Base-by-base conservation (phyloP, 2,888 invertebrate genomes). In the Callimorpha dominula region DNA sequence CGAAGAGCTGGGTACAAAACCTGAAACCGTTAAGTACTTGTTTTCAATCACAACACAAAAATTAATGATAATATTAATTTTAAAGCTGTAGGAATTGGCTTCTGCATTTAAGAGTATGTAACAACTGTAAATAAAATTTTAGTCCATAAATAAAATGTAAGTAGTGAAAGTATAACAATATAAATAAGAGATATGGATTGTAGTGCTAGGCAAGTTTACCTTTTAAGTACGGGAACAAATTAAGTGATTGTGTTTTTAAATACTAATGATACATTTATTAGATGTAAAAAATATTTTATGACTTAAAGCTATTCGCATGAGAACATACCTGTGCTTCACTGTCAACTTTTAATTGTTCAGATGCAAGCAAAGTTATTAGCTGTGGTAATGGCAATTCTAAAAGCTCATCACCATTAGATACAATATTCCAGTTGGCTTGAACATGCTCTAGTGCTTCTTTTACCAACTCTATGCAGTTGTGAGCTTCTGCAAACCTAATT, bases 311-410 rank as follows among this genome's bases (percentile, higher is more conserved):
- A 75, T 46, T 72, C 66, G 73, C 71, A 74, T 72, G 31, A 62
- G 63, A 72, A 71, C 74, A 71, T 84, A 98, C 98, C 97, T 99
- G 98, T 87, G 97, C 97, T 96, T 99, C 99, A 80, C 97, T 97
- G 89, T 99, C 98, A 71, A 99, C 98, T 89, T 97, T 97, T 72
- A 99, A 96, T 89, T 98, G 96, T 94, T 99, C 99, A 77, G 98
- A 98, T 82, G 97, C 97, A 70, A 99, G 94, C 83, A 99, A 96
- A 82, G 97, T 97, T 75, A 97, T 96, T 70, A 99, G 94, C 87
- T 97, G 96, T 81, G 97, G 97, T 87, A 98, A 97, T 43, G 98
- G 98, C 78, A 99, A 94, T 84, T 98, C 98, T 78, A 98, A 96
- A 88, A 98, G 97, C 93, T 99, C 99, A 88, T 99, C 98, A 90